Conservation (phyloP, 2,797 vertebrate species). For the Lateolabrax maculatus region DNA sequence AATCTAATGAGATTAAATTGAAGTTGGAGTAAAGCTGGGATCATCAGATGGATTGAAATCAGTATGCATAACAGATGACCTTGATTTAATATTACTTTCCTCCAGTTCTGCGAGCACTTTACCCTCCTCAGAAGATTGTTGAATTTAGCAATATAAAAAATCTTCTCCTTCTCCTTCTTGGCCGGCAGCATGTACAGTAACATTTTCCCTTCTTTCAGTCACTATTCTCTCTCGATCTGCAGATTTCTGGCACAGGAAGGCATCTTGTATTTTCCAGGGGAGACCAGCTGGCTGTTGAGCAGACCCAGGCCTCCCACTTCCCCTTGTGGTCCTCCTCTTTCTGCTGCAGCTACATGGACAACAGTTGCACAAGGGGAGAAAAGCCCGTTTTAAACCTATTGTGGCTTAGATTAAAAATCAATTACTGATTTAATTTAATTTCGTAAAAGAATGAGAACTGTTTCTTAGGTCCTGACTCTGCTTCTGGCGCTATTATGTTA, state of each 20-base stretch:
- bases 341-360: constrained; percentile 35
- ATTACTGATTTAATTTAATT: constrained; percentile 9
- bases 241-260: constrained; percentile 64
- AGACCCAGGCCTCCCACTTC: constrained; percentile 59
- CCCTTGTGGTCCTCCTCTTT: constrained; percentile 59
- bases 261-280: constrained; percentile 70
- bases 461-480: neutral
- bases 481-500: neutral
- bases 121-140: constrained; percentile 27
- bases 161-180: constrained; percentile 39
- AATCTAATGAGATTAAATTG: too few species aligned
- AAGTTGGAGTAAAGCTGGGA: too few species aligned
- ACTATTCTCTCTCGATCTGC: constrained; percentile 43
- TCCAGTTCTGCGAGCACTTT: constrained; percentile 8
- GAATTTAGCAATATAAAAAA: constrained; percentile 49
- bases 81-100: too few species aligned
- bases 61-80: too few species aligned
- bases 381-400: constrained; percentile 1
- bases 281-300: constrained; percentile 58
- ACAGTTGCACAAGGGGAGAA: neutral
- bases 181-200: constrained; percentile 46
- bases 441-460: neutral
- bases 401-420: constrained; percentile 3
- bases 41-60: too few species aligned
- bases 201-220: constrained; percentile 67